These are phyloP conservation scores for Percopsis transmontana DNA, from an alignment of 2,113 vertebrate genomes.

Conservation along the genomic window DNA sequence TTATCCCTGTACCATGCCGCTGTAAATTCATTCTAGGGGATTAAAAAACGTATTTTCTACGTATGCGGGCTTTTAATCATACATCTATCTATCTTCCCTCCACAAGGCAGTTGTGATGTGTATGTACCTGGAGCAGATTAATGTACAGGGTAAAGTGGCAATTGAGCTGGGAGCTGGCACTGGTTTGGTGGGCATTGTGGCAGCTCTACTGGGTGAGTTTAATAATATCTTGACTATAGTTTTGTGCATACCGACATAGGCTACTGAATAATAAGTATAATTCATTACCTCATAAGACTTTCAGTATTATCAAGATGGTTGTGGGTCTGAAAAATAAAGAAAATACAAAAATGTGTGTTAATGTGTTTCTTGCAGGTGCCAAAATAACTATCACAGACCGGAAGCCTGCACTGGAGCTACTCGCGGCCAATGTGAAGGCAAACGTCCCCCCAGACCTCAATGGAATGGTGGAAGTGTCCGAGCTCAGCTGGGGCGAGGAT, in stretches of 20 bases:
- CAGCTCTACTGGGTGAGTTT: slow-evolving; percentile 86
- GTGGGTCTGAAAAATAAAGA: not conserved
- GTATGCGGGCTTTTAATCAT: not conserved
- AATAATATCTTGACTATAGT: not conserved
- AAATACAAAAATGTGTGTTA: not conserved
- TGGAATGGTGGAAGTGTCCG: slow-evolving; percentile 78
- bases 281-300: too few species aligned
- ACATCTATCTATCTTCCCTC: slow-evolving; percentile 10
- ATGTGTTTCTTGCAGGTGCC: slow-evolving; percentile 78
- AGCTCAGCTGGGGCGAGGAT: slow-evolving; percentile 89
- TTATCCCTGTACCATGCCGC: too few species aligned
- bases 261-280: too few species aligned
- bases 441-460: slow-evolving; percentile 82
- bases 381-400: slow-evolving; percentile 91
- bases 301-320: too few species aligned
- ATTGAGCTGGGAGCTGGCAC: slow-evolving; percentile 96
- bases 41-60: not conserved
- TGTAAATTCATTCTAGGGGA: too few species aligned
- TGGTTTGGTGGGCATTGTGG: slow-evolving; percentile 93
- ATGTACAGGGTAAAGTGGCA: slow-evolving; percentile 77
- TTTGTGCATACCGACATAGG: too few species aligned
- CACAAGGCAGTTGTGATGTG: slow-evolving; percentile 89
- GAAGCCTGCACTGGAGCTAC: slow-evolving; percentile 83
- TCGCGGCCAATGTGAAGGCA: slow-evolving; percentile 84
- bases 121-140: slow-evolving; percentile 86